Conservation (phyloP, 2,888 invertebrate species). For the Drosophila sordidula region DNA sequence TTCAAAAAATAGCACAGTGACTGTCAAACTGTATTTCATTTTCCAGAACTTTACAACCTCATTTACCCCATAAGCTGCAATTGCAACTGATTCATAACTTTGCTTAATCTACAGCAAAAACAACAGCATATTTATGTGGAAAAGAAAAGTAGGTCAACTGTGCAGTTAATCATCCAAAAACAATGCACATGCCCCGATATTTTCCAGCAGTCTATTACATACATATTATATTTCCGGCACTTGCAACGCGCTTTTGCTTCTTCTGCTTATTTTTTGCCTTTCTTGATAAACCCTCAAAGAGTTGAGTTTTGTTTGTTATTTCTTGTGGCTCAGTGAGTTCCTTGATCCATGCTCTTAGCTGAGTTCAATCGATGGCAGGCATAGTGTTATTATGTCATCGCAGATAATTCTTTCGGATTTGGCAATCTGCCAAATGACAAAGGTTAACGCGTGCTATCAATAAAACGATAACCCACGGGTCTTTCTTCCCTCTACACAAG, state of each 20-base stretch:
- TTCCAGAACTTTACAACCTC: constrained; percentile 5
- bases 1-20: not conserved
- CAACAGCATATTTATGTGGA: constrained; percentile 7
- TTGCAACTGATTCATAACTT: constrained; percentile 31
- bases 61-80: not conserved
- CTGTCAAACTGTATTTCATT: constrained; percentile 16
- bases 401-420: constrained; percentile 28
- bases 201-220: constrained; percentile 25
- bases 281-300: constrained; percentile 43
- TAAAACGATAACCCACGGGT: constrained; percentile 56
- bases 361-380: constrained; percentile 47
- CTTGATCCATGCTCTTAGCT: constrained; percentile 15
- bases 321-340: constrained; percentile 18
- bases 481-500: constrained; percentile 17
- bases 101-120: constrained; percentile 30
- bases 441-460: constrained; percentile 57
- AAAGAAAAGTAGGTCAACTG: constrained; percentile 64
- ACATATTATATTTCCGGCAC: constrained; percentile 65
- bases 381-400: constrained; percentile 61
- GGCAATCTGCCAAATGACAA: constrained; percentile 35
- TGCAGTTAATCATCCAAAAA: constrained; percentile 53
- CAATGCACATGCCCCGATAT: constrained; percentile 33
- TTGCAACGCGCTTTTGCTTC: constrained; percentile 26
- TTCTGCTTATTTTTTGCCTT: constrained; percentile 1
- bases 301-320: not conserved